Base-by-base conservation (phyloP, 1,140 invertebrate species). In the Venturia canescens region DNA sequence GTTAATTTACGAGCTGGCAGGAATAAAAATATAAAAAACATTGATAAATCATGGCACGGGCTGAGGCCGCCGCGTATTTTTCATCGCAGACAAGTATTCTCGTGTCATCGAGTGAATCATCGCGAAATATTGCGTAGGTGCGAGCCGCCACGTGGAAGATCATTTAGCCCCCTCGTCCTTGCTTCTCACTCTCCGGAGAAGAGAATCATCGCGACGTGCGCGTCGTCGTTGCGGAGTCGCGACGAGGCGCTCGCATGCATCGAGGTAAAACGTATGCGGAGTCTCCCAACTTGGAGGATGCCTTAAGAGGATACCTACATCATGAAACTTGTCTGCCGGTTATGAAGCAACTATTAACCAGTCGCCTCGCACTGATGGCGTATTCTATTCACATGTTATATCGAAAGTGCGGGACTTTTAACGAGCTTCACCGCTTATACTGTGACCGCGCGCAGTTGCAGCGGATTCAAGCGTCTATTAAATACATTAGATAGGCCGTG, bases 271-370 rank as follows among this genome's bases (percentile, higher is more conserved):
- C 3, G 34, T 13, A 23, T n/a, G 5, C 5, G 6, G 13, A 76
- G 6, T 16, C 16, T 38, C 79, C 50, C 57, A 67, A 48, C 60
- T 75, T 27, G 67, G 13, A 67, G 31, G 66, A 83, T 63, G 27
- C 38, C 31, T 80, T 74, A 67, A 67, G 75, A 83, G 83, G 83
- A 81, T 69, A 60, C 79, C 82, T 86, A 88, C 86, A 87, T 87
- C 82, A 83, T 80, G 44, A 77, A 82, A 84, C 82, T 87, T 87
- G 86, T 88, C 85, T 81, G 80, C 21, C 85, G 82, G 80, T 84
- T 77, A 84, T 84, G 83, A 83, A 86, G 83, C 85, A 83, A 83
- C 84, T 88, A 87, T 88, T 88, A 88, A 86, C 84, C 78, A 70
- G 82, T 31, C 83, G 82, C 27, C 83, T 57, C 48, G n/a, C n/a